Conservation (phyloP, 2,113 vertebrate species). For the Leuciscus idus region DNA sequence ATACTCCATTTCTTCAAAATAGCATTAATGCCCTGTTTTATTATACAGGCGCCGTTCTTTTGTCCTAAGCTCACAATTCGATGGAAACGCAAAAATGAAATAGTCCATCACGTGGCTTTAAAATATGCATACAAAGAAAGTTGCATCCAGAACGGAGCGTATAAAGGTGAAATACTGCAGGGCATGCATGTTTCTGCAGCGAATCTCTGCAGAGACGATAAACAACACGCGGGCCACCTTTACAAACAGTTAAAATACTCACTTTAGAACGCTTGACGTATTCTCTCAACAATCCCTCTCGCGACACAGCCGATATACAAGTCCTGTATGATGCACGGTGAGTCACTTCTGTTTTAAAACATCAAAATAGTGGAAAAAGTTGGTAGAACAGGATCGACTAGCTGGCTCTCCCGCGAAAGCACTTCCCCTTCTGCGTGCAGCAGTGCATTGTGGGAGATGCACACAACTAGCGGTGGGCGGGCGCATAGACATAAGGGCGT, state of each 20-base stretch:
- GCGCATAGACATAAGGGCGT: too few species aligned
- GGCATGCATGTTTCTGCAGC: constrained; percentile 3
- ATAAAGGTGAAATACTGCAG: not conserved
- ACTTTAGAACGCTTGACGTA: not conserved
- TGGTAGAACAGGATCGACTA: not conserved
- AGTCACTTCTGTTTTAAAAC: not conserved
- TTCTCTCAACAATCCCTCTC: not conserved
- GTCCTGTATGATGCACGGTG: not conserved
- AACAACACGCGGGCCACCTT: constrained; percentile 39
- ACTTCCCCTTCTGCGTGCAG: constrained; percentile 33
- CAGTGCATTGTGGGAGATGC: not conserved
- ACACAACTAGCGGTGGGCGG: not conserved
- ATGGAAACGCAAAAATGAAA: not conserved
- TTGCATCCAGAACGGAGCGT: not conserved
- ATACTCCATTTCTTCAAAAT: not conserved
- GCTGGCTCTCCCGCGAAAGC: constrained; percentile 31
- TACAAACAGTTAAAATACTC: constrained; percentile 25
- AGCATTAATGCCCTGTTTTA: not conserved
- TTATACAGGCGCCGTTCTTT: not conserved
- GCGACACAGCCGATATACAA: not conserved
- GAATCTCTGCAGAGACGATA: constrained; percentile 3
- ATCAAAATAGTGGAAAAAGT: not conserved
- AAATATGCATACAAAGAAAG: not conserved
- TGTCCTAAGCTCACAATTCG: not conserved
- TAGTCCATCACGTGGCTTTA: not conserved